Evolutionary conservation across 2,797 vertebrate genomes (phyloP), one percentile per base, ranked within the genome.

Genomic region (Stomatorhinus walkeri): DNA sequence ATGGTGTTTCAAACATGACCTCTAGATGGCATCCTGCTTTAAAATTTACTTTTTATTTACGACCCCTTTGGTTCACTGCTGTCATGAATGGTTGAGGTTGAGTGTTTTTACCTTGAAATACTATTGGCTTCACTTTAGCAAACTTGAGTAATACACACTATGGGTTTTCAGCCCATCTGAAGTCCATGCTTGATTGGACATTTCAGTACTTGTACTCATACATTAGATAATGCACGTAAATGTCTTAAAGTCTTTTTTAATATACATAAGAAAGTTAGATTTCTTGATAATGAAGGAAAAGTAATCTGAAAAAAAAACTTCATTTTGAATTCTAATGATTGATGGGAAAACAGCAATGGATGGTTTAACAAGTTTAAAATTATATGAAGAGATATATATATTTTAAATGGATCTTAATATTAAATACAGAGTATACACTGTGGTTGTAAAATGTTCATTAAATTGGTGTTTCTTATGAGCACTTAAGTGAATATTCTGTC

Each of bases 1-100:
- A 54, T 56, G 48, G 19, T 88, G 64, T 79, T 87, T 28, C 7
- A 40, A 8, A 40, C 22, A 49, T n/a, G 5, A 88, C 94, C 96
- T 93, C 90, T 92, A 95, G 96, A 94, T 95, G 95, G 95, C 64
- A 93, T 93, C 93, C 88, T 87, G 89, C 79, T 93, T 89, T 88
- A 68, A 64, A 46, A 16, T 61, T 40, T 22, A 19, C 22, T 40
- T 85, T 56, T 14, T 54, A 36, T 76, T 40, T 54, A 22, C 3
- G 8, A 46, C 3, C 3, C 40, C 19, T 16, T 28, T 85, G 10
- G 43, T 51, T 85, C 2, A 4, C 16, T 87, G 32, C 32, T 43
- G 48, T 16, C 24, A 87, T 28, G 8, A 8, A 32, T 43, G n/a
- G 40, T 43, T 79, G 3, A 40, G 6, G 5, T 32, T 32, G 0